Conservation (phyloP, 1,140 invertebrate genomes). For the Octopus bimaculoides region DNA sequence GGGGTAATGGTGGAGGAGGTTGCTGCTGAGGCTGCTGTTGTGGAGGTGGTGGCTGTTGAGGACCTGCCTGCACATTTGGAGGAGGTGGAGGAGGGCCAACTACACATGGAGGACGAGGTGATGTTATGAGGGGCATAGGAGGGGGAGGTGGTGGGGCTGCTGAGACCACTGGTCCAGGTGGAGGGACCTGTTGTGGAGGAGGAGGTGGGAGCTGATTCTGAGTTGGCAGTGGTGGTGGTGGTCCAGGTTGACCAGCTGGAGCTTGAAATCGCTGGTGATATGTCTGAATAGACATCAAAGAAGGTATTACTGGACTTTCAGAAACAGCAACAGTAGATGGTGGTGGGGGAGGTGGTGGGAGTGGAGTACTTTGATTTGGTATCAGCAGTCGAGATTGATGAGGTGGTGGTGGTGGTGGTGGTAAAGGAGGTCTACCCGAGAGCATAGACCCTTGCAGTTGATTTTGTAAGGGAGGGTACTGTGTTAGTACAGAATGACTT, state of each 20-base stretch:
- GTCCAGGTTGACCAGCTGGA: constrained; percentile 4
- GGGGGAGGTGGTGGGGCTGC: neutral
- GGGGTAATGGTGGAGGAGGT: constrained; percentile 3
- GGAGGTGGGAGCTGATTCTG: constrained; percentile 10
- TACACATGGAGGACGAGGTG: constrained; percentile 1
- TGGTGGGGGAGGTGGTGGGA: neutral
- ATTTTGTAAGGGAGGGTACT: neutral
- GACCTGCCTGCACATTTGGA: constrained; percentile 3
- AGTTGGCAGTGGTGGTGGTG: neutral
- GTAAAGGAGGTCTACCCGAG: neutral
- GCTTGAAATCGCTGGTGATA: constrained; percentile 10
- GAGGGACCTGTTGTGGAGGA: neutral
- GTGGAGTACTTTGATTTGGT: constrained; percentile 3
- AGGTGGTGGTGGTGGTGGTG: constrained; percentile 13
- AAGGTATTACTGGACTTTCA: constrained; percentile 9
- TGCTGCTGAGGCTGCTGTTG: constrained; percentile 3
- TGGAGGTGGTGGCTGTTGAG: neutral
- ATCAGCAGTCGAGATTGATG: neutral
- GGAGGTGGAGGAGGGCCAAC: neutral
- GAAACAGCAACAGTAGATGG: neutral
- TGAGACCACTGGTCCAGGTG: neutral
- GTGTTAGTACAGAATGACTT: constrained; percentile 1
- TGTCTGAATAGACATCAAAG: constrained; percentile 17
- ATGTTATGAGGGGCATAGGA: neutral
- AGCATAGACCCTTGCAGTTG: neutral